Base-by-base conservation (phyloP, 2,113 vertebrate genomes). In the Erpornis zantholeuca region DNA sequence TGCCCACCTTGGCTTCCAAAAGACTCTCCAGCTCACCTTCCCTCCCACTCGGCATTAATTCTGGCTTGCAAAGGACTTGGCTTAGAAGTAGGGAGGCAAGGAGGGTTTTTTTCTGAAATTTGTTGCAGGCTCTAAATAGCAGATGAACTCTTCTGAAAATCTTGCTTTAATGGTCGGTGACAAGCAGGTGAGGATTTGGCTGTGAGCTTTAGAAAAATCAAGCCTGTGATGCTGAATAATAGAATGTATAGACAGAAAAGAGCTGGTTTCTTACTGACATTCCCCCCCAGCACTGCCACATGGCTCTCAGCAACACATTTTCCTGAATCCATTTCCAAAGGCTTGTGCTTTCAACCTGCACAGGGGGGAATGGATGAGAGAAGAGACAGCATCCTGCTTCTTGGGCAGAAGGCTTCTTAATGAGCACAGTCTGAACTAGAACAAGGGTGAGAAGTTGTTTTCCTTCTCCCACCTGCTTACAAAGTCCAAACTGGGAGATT, bases 151-250 rank as follows among this genome's bases (percentile, higher is more conserved):
- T 78, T 75, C 44, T 86, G 60, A 75, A 86, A 92, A 64, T 28
- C 40, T 84, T 73, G 25, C 40, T 66, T 54, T 92, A 72, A 68
- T 83, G 64, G 64, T 38, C 3, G 17, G 52, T 75, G 86, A 88
- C 0, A 3, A 78, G 72, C 85, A 80, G 63, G 66, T 72, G 66
- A 72, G 35, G 5, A 7, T 81, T 81, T 90, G 68, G 19, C 80
- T 88, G 82, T 88, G 69, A 92, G 68, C 68, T 92, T 88, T 28
- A 73, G 61, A 90, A 96, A 93, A 95, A 94, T 81, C 86, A 88
- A 84, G 64, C 40, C 64, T 44, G 24, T 81, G 64, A 45, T 75
- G 83, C 60, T 78, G 72, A 83, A 81, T 59, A 94, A 90, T 50
- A 75, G 57, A 92, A 80, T 56, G 80, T 18, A 80, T 1, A 33